Evolutionary conservation across 2,113 vertebrate genomes (phyloP), one percentile per base, ranked within the genome.

Genomic region (Eulemur macaco): DNA sequence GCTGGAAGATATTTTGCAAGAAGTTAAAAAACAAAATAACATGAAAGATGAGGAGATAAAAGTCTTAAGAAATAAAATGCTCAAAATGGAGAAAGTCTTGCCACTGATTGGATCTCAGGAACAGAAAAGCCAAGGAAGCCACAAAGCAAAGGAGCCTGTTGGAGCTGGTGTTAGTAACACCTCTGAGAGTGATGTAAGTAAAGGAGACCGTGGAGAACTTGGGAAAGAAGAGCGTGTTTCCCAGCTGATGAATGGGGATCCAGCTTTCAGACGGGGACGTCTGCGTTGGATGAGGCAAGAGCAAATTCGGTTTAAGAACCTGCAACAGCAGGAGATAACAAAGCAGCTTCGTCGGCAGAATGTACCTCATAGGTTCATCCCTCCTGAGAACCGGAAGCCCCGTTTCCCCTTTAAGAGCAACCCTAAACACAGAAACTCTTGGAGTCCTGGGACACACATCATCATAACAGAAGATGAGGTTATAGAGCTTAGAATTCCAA

Each of bases 21-120:
- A 99, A 96, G 99, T 99, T n/a, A 99, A 99, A 98, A 99, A 99
- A 93, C 99, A 99, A 97, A 99, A 99, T 96, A 99, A 99, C 88
- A 99, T 99, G 99, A 99, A 99, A 98, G 99, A 99, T 3, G 99
- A 99, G 97, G 99, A 99, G 98, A 99, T 99, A 96, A 99, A 99
- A 63, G 98, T 99, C 63, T 99, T 99, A 80, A 98, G 99, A 94
- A 99, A 99, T 97, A 99, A 99, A 97, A 99, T 99, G 99, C 98
- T 99, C 27, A 99, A 99, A 98, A 99, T 99, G 99, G 99, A 99
- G 96, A 99, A 99, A 97, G 99, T 99, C 34, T 98, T 99, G 80
- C 99, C 99, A 0, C 98, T 99, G 71, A 99, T 99, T 91, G 98
- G 98, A 3, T 98, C 99, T 91, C 98, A 98, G 21, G 99, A 99